Conservation (phyloP, 1,140 invertebrate genomes). For the Brachionus koreanus region DNA sequence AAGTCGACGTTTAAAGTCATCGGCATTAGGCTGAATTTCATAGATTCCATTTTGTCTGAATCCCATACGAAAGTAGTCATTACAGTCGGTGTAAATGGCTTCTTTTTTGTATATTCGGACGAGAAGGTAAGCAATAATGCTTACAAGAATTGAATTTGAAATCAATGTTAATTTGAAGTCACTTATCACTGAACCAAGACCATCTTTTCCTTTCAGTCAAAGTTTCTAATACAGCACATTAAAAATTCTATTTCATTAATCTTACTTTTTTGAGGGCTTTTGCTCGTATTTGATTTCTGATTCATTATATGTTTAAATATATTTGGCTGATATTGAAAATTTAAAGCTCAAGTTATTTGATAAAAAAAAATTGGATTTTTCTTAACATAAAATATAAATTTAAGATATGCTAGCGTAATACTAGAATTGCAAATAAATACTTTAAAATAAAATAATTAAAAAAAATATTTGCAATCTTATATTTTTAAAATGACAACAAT, state of each 20-base stretch:
- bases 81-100: not conserved
- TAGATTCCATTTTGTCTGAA: conserved; percentile 27
- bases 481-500: not conserved
- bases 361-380: not conserved
- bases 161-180: conserved; percentile 35
- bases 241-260: not conserved
- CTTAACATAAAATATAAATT: conserved; percentile 1
- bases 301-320: not conserved
- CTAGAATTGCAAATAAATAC: not conserved
- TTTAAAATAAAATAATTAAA: not conserved
- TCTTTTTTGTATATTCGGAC: not conserved
- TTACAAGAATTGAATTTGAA: conserved; percentile 7
- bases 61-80: conserved; percentile 25
- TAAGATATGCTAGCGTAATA: not conserved
- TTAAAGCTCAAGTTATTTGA: not conserved
- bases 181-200: not conserved
- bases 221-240: not conserved
- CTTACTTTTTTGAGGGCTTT: not conserved
- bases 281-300: not conserved
- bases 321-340: not conserved
- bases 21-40: not conserved
- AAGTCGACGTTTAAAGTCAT: not conserved
- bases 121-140: conserved; percentile 5
- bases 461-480: not conserved
- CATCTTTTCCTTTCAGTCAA: not conserved